phyloP scores from a whole-genome alignment of 2,888 invertebrate genomes.

The Zele albiditarsus region DNA sequence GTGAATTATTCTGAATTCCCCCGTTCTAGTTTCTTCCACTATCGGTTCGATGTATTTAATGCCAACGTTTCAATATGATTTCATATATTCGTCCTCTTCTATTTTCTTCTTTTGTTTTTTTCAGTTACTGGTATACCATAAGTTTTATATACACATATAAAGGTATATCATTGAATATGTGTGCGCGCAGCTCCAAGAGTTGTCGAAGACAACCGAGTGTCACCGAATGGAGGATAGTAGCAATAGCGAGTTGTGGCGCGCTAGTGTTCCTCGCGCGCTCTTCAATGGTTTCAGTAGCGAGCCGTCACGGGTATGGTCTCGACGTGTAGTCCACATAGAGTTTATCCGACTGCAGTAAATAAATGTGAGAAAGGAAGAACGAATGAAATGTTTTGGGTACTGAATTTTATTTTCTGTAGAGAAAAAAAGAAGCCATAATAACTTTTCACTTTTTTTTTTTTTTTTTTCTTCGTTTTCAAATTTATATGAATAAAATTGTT shows the following conservation, averaged over 20 bases:
- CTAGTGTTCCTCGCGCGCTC: constrained; percentile 58
- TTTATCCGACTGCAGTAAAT: background rate
- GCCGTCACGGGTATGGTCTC: constrained; percentile 68
- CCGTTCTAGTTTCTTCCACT: no score
- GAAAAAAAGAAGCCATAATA: no score
- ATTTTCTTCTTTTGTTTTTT: no score
- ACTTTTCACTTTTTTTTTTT: no score
- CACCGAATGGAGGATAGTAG: constrained; percentile 47
- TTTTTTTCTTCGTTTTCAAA: no score
- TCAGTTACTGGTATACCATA: no score
- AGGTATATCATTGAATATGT: background rate
- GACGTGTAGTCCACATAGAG: constrained; percentile 57
- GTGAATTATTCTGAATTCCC: no score
- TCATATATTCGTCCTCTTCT: no score
- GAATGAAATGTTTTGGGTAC: background rate
- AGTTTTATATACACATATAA: background rate
- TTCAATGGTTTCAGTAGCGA: constrained; percentile 70
- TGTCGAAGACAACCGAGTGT: constrained; percentile 50
- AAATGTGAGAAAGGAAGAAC: constrained; percentile 1
- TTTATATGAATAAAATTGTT: no score
- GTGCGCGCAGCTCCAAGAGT: constrained; percentile 54
- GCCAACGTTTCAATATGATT: no score
- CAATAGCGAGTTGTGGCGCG: constrained; percentile 55
- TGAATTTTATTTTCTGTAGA: no score
- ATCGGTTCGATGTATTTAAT: no score